Evolutionary conservation across 2,113 vertebrate genomes (phyloP).

Genomic region (Myocastor coypus): DNA sequence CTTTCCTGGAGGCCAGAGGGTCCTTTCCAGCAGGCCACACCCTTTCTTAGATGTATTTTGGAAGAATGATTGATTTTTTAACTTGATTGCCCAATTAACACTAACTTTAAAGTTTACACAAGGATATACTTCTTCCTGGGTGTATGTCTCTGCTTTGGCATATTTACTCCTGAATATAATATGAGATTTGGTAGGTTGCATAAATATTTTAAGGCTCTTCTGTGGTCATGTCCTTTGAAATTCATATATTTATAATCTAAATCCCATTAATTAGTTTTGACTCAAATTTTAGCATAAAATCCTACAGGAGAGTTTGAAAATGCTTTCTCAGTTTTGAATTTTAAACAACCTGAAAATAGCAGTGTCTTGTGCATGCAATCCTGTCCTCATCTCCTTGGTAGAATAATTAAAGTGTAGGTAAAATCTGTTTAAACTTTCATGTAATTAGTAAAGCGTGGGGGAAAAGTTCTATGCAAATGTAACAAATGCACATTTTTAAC

Average conservation of each 20-base stretch:
- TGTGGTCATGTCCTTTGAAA: conserved; percentile 40
- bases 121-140: conserved; percentile 44
- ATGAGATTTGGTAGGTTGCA: conserved; percentile 53
- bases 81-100: conserved; percentile 33
- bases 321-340: conserved; percentile 45
- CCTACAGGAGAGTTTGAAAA: conserved; percentile 37
- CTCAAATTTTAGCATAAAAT: conserved; percentile 47
- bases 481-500: conserved; percentile 41
- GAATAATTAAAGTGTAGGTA: conserved; percentile 64
- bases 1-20: background rate
- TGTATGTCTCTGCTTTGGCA: conserved; percentile 53
- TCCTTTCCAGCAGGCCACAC: background rate
- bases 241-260: conserved; percentile 54
- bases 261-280: conserved; percentile 65
- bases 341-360: conserved; percentile 35
- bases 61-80: background rate
- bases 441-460: conserved; percentile 51
- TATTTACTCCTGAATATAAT: conserved; percentile 65
- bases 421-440: conserved; percentile 69
- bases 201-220: conserved; percentile 64
- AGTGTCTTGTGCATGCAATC: conserved; percentile 33
- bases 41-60: conserved; percentile 29
- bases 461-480: conserved; percentile 11
- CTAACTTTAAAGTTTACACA: conserved; percentile 76
- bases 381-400: conserved; percentile 29